A percentile compares a stretch with the other conserved stretches of the same genome.
These are phyloP conservation scores for Chelidonichthys spinosus DNA, from an alignment of 2,797 vertebrate species.

Conservation along the genomic window DNA sequence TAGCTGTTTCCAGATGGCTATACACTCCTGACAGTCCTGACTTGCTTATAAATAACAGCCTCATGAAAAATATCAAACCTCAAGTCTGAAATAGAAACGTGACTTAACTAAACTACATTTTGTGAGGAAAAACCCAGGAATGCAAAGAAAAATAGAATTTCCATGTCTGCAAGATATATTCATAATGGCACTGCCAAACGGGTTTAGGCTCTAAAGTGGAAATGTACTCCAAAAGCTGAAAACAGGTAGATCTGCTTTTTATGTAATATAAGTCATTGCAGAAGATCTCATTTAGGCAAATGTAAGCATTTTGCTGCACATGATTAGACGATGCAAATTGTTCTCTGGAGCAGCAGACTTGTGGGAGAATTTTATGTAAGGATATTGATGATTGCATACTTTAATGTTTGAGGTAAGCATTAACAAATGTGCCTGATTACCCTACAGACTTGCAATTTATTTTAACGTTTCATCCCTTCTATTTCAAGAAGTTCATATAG, in stretches of 20 bases:
- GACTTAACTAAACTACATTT: not conserved
- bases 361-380: slow-evolving; percentile 5
- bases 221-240: not conserved
- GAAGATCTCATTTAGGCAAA: slow-evolving; percentile 12
- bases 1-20: slow-evolving; percentile 48
- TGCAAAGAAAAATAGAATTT: not conserved
- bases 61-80: slow-evolving; percentile 14
- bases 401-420: slow-evolving; percentile 8
- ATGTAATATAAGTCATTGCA: slow-evolving; percentile 5
- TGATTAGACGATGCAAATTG: slow-evolving; percentile 17
- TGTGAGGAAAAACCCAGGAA: too few species aligned
- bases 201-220: not conserved
- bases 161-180: not conserved
- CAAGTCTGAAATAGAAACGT: not conserved
- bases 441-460: not conserved
- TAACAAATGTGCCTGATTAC: not conserved
- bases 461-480: not conserved
- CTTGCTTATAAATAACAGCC: slow-evolving; percentile 13
- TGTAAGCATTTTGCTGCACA: not conserved
- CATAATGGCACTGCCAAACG: not conserved
- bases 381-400: not conserved
- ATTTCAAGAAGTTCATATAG: not conserved
- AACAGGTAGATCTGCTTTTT: not conserved
- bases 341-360: slow-evolving; percentile 10
- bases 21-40: slow-evolving; percentile 17